A percentile compares a stretch with the other conserved stretches of the same genome.
Conservation (phyloP, 2,888 invertebrate genomes). For the Diachrysia chrysitis region DNA sequence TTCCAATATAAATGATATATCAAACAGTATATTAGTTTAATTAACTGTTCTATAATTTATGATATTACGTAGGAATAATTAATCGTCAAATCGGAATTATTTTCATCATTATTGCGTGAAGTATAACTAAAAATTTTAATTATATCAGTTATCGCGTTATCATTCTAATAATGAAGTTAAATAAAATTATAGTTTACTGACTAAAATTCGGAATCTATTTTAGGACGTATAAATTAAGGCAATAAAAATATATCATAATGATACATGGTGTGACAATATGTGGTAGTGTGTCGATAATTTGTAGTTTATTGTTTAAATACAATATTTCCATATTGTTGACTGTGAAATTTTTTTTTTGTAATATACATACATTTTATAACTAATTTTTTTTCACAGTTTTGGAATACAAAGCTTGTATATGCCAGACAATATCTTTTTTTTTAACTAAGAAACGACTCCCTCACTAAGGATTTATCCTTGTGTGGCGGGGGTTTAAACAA, state of each 20-base stretch:
- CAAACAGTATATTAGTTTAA: too few species aligned
- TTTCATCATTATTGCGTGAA: neutral
- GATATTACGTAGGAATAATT: neutral
- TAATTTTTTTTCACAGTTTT: too few species aligned
- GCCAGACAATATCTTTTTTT: too few species aligned
- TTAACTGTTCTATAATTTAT: too few species aligned
- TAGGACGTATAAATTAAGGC: neutral
- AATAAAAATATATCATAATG: slow-evolving; percentile 2
- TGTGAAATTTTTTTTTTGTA: too few species aligned
- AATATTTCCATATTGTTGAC: neutral
- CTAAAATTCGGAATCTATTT: neutral
- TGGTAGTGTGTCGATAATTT: neutral
- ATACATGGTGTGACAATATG: neutral
- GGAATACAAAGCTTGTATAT: too few species aligned
- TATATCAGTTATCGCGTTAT: neutral
- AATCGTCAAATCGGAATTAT: neutral
- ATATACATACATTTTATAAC: too few species aligned
- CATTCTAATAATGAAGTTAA: neutral
- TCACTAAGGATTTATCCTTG: too few species aligned
- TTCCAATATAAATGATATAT: too few species aligned
- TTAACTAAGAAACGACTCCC: too few species aligned
- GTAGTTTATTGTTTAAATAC: slow-evolving; percentile 4
- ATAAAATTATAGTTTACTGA: neutral
- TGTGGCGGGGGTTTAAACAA: too few species aligned
- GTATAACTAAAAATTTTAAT: neutral